Conservation (phyloP, 2,113 vertebrate species). For the Protobothrops flavoviridis region DNA sequence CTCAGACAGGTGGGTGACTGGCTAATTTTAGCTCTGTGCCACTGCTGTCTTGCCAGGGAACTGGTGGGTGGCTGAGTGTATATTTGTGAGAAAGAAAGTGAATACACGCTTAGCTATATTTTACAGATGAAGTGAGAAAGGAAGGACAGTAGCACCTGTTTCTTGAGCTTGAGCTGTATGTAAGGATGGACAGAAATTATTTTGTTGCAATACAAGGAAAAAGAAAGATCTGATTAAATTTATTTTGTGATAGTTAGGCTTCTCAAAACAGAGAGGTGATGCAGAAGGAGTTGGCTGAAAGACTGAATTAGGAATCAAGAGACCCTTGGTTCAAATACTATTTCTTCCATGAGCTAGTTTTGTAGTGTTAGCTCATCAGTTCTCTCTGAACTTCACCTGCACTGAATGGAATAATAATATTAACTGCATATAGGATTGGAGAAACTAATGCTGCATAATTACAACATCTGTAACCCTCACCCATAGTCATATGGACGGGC, state of each 20-base stretch:
- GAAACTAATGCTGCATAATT: not conserved
- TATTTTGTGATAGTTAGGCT: not conserved
- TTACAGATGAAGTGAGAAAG: constrained; percentile 12
- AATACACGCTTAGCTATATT: not conserved
- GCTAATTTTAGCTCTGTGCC: constrained; percentile 35
- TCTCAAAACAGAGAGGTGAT: not conserved
- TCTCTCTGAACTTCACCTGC: not conserved
- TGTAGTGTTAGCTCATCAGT: not conserved
- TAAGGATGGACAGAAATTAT: not conserved
- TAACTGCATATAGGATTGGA: not conserved
- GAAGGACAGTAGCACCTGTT: not conserved
- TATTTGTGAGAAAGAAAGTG: not conserved
- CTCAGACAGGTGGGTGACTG: not conserved
- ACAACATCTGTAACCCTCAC: not conserved
- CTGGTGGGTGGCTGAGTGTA: fast-evolving
- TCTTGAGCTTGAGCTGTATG: not conserved
- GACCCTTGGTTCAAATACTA: not conserved
- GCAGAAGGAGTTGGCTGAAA: not conserved
- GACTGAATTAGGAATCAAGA: not conserved
- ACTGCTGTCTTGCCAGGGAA: not conserved
- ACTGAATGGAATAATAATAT: not conserved
- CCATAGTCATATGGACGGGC: not conserved
- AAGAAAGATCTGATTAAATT: not conserved
- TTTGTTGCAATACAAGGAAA: not conserved
- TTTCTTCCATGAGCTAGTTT: not conserved